A percentile compares a stretch with the other conserved stretches of the same genome.
Conservation (phyloP, 2,888 invertebrate genomes). For the Dryobotodes eremita region DNA sequence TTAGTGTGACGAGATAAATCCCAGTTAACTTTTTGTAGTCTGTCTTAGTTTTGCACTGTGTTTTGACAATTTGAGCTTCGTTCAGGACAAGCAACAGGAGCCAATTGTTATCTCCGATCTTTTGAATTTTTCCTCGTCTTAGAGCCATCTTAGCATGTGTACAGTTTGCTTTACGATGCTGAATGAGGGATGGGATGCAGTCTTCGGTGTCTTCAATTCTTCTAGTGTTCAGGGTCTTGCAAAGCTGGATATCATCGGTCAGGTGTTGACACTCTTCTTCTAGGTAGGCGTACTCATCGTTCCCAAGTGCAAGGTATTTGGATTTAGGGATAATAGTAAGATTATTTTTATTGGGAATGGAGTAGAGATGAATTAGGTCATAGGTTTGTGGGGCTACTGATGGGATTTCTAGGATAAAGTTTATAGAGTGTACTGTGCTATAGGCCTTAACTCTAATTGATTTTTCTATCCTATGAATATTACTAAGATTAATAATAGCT, state of each 20-base stretch:
- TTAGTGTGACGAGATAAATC: constrained; percentile 14
- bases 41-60: background rate
- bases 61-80: constrained; percentile 1
- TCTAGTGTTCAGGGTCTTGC: background rate
- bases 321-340: constrained; percentile 19
- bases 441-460: background rate
- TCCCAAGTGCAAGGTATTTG: constrained; percentile 19
- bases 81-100: too few relatives aligned
- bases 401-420: background rate
- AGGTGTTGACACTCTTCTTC: constrained; percentile 3
- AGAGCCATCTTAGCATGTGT: constrained; percentile 17
- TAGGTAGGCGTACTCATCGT: constrained; percentile 24
- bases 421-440: too few relatives aligned
- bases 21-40: constrained; percentile 19
- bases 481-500: background rate
- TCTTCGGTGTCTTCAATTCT: constrained; percentile 13
- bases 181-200: constrained; percentile 9
- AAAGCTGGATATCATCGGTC: constrained; percentile 11
- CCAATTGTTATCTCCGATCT: background rate
- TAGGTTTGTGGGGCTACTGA: background rate
- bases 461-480: background rate
- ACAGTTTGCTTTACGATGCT: constrained; percentile 11
- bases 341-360: background rate
- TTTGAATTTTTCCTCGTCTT: constrained; percentile 16
- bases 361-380: background rate